Evolutionary conservation across 1,140 invertebrate genomes (phyloP).

Genomic region (Musca vetustissima): DNA sequence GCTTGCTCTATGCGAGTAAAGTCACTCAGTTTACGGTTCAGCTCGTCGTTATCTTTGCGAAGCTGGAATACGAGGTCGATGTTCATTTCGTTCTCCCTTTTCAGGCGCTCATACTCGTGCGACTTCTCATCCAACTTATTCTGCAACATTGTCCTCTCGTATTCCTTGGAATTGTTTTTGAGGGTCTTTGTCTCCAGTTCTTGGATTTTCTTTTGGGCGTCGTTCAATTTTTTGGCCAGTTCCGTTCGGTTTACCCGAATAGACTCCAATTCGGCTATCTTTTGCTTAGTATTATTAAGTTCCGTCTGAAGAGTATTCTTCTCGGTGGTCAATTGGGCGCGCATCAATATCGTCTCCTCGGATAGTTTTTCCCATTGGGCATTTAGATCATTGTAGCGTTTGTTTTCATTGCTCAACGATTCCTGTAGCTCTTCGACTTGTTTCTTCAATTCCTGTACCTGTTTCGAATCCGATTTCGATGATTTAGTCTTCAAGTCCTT

Average conservation of each 20-base stretch:
- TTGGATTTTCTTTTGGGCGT: conserved; percentile 65
- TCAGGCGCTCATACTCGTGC: conserved; percentile 72
- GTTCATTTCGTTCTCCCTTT: conserved; percentile 70
- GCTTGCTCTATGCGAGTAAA: conserved; percentile 82
- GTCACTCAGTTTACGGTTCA: conserved; percentile 79
- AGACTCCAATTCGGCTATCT: conserved; percentile 44
- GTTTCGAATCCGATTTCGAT: conserved; percentile 55
- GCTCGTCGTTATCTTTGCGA: conserved; percentile 75
- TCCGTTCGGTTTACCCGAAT: conserved; percentile 47
- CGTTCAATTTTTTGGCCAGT: conserved; percentile 66
- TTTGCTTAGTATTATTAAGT: conserved; percentile 40
- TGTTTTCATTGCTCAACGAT: conserved; percentile 65
- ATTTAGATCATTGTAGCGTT: conserved; percentile 78
- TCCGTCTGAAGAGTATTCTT: conserved; percentile 68
- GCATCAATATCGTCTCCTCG: conserved; percentile 78
- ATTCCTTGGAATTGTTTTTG: conserved; percentile 59
- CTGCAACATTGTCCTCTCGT: conserved; percentile 68
- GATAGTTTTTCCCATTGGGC: conserved; percentile 79
- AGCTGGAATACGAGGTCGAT: conserved; percentile 71
- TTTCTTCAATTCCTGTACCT: conserved; percentile 67
- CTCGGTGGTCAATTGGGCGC: conserved; percentile 74
- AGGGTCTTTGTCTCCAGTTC: conserved; percentile 44
- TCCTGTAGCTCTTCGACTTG: conserved; percentile 64
- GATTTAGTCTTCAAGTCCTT: conserved; percentile 60
- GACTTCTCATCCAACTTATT: conserved; percentile 73